Evolutionary conservation across 2,888 invertebrate genomes (phyloP).

Genomic region (Heterodera filipjevi): DNA sequence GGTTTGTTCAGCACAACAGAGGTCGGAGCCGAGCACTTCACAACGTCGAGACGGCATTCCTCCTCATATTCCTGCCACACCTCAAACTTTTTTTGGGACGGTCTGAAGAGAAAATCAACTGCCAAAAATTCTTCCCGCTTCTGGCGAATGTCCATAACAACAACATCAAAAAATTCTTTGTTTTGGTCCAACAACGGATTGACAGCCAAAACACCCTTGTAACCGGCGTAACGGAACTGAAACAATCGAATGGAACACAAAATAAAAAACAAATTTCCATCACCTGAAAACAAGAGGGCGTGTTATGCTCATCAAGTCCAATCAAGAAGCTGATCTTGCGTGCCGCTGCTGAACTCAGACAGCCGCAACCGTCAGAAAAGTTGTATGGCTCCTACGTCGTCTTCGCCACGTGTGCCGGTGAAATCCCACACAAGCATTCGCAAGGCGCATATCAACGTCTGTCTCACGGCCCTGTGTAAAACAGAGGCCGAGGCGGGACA

Average conservation of each 20-base stretch:
- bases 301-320: slow-evolving; percentile 44
- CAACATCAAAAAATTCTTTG: slow-evolving; percentile 28
- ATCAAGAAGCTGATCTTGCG: slow-evolving; percentile 41
- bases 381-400: slow-evolving; percentile 40
- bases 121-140: too few relatives aligned
- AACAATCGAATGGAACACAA: too few relatives aligned
- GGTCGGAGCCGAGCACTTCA: slow-evolving; percentile 58
- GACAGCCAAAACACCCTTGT: slow-evolving; percentile 62
- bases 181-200: slow-evolving; percentile 51
- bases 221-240: slow-evolving; percentile 63
- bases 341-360: slow-evolving; percentile 51
- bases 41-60: slow-evolving; percentile 49
- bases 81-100: slow-evolving; percentile 29
- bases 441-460: slow-evolving; percentile 32
- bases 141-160: not conserved
- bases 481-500: slow-evolving; percentile 48
- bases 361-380: slow-evolving; percentile 59
- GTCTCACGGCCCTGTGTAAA: slow-evolving; percentile 46
- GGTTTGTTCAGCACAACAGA: slow-evolving; percentile 64
- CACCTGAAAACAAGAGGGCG: slow-evolving; percentile 45
- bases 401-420: slow-evolving; percentile 37
- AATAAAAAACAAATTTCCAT: too few relatives aligned
- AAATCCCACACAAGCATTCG: slow-evolving; percentile 37
- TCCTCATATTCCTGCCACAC: slow-evolving; percentile 14
- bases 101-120: slow-evolving; percentile 22